Conservation (phyloP, 2,113 vertebrate genomes). For the Uria aalge region DNA sequence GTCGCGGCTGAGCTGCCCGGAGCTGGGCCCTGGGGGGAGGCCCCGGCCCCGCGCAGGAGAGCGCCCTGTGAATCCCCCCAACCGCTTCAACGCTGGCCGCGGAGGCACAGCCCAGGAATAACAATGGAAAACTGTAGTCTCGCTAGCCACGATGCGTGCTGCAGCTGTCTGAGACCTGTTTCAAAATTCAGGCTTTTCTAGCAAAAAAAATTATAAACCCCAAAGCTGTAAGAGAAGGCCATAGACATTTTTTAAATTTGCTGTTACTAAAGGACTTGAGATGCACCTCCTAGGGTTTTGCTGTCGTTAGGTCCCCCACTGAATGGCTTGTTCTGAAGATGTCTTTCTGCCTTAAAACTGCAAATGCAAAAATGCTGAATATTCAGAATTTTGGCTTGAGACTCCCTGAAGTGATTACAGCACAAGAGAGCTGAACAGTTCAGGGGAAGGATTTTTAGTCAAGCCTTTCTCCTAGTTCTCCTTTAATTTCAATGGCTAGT, state of each 20-base stretch:
- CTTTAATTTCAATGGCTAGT: neutral
- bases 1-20: neutral
- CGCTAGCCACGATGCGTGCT: neutral
- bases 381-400: neutral
- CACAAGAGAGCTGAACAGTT: neutral
- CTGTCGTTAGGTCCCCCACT: neutral
- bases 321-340: neutral
- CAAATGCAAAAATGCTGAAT: neutral
- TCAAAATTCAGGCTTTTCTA: neutral
- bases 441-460: neutral
- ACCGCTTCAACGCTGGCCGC: rapidly evolving
- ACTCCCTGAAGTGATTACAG: neutral
- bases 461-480: neutral
- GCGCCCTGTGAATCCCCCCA: neutral
- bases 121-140: neutral
- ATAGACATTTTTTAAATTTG: neutral
- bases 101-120: neutral
- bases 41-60: no score
- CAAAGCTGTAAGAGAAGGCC: neutral
- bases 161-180: neutral
- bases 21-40: neutral
- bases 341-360: conserved; percentile 39
- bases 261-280: neutral
- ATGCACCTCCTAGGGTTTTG: neutral
- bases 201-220: rapidly evolving